These are phyloP conservation scores for Stictonetta naevosa DNA, from an alignment of 2,113 vertebrate genomes.

Conservation along the genomic window DNA sequence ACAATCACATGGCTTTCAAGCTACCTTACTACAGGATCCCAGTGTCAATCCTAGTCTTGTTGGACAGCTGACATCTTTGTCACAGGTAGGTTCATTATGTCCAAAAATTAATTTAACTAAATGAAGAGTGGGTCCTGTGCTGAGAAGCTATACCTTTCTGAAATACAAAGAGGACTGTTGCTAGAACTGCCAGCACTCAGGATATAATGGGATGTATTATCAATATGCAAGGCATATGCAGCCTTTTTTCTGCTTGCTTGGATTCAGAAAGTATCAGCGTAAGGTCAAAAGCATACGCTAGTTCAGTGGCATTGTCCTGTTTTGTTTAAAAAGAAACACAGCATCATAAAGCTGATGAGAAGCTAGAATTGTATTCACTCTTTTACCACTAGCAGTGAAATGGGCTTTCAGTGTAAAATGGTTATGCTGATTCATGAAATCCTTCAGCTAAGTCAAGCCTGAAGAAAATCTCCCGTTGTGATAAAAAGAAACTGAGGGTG, in stretches of 20 bases:
- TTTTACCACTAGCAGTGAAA: not conserved
- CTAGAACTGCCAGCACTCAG: not conserved
- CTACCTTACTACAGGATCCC: constrained; percentile 66
- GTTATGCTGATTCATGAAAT: not conserved
- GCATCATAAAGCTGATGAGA: not conserved
- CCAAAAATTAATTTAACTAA: not conserved
- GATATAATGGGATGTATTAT: not conserved
- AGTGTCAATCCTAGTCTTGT: constrained; percentile 73
- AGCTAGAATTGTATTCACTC: not conserved
- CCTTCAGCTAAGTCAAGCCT: not conserved
- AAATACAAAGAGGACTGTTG: not conserved
- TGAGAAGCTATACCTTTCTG: not conserved
- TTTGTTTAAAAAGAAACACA: not conserved
- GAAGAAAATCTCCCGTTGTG: not conserved
- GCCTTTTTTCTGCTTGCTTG: not conserved
- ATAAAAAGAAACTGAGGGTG: not conserved
- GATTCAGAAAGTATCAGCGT: not conserved
- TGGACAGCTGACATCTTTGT: constrained; percentile 82
- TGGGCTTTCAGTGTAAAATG: not conserved
- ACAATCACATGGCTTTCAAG: constrained; percentile 76
- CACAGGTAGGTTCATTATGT: constrained; percentile 79
- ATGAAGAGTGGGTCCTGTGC: not conserved
- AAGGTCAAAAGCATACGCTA: not conserved
- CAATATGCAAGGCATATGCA: not conserved
- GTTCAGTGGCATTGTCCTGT: not conserved